Base-by-base conservation (phyloP, 64 coral and sea anemone genomes). In the Cladopsammia gracilis region DNA sequence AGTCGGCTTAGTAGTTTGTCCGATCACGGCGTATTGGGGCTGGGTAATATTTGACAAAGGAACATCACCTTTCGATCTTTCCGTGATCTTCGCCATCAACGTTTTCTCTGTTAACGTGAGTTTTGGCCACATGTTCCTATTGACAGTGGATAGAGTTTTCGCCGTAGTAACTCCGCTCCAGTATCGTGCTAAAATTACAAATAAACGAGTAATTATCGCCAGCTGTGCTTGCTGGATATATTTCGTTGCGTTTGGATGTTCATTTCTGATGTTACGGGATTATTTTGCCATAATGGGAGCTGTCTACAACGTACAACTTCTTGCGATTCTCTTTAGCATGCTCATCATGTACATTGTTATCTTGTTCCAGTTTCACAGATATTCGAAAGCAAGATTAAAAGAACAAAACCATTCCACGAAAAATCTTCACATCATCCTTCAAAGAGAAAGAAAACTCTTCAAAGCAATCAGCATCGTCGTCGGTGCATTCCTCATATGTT, bases 141-240 rank as follows among this genome's bases (percentile, higher is more conserved):
- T 89, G 58, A 76, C 86, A 61, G 71, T 76, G 23, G 86, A 89
- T 62, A 34, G 86, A 77, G 24, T 89, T 64, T 53, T 89, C n/a
- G 71, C 86, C 7, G 71, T 89, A 10, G 18, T 20, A 2, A 57
- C 72, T 62, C 86, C 86, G 3, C 86, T 89, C 59, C 56, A 24
- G 5, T 89, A 89, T 59, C 72, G 74, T 47, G 44, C 34, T 7
- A 58, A n/a, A 43, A 54, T 89, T 23, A 89, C 86, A 22, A 89
- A n/a, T 18, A 48, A 26, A 7, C 75, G 68, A 76, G 49, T 46
- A 2, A 12, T 76, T 4, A 10, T 53, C 13, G 50, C 56, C 7
- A 15, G 46, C 7, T 34, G 58, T 60, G 11, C 64, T 45, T 75
- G 72, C 15, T 89, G 86, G 86, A 72, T 58, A 2, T 89, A 75